Percentiles rank a stretch among this genome's conserved stretches.
These are phyloP conservation scores for Aphis gossypii DNA, from an alignment of 1,140 invertebrate species.

Conservation along the genomic window DNA sequence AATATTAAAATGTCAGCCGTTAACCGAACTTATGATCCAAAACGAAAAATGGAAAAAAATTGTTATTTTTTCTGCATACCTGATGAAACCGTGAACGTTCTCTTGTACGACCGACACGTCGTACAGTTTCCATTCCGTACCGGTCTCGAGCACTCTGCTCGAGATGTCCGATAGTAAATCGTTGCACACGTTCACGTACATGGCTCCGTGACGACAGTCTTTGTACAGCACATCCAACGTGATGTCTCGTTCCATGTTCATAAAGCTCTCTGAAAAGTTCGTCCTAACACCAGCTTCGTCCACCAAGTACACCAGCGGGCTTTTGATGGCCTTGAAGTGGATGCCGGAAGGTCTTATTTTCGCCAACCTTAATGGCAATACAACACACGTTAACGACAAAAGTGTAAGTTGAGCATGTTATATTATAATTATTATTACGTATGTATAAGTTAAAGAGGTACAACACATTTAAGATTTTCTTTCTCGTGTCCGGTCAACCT, in stretches of 20 bases:
- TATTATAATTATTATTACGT: no score
- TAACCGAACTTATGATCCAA: neutral
- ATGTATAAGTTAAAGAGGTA: no score
- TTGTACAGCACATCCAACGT: constrained; percentile 43
- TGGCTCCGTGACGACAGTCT: constrained; percentile 16
- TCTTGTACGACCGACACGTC: constrained; percentile 8
- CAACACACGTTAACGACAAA: neutral
- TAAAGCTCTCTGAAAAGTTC: constrained; percentile 40
- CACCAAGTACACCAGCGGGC: constrained; percentile 37
- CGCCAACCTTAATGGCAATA: neutral
- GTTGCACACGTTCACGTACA: constrained; percentile 35
- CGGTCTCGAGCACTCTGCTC: neutral
- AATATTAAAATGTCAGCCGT: neutral
- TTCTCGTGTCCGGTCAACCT: no score
- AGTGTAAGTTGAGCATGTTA: no score
- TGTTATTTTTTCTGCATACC: neutral
- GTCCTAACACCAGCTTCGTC: constrained; percentile 45
- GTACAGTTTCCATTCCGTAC: constrained; percentile 23
- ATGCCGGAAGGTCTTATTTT: constrained; percentile 14
- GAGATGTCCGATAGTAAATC: constrained; percentile 25
- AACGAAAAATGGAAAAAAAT: neutral
- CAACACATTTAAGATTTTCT: no score
- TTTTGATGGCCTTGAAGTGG: constrained; percentile 21
- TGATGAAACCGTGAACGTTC: constrained; percentile 25
- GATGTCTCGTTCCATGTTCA: constrained; percentile 17